Base-by-base conservation (phyloP, 1,140 invertebrate genomes). In the Orussus abietinus region DNA sequence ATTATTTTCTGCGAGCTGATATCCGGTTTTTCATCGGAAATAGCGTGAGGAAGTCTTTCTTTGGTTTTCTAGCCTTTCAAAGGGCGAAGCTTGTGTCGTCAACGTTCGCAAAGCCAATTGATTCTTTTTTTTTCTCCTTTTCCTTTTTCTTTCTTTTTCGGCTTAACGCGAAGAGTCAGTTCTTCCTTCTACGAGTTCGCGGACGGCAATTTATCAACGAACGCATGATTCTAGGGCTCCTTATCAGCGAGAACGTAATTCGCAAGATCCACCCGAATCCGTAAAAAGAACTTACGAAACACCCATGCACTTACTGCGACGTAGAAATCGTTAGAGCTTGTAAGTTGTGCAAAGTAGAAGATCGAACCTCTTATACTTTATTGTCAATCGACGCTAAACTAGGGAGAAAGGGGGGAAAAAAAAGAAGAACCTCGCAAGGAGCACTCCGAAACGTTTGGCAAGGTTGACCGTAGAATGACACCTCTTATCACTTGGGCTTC, bases 301-400 rank as follows among this genome's bases (percentile, higher is more conserved):
- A 30, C 19, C 7, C 13, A 28, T 2, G 34, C 13, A 29, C 32
- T n/a, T n/a, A 35, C 20, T 48, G 32, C 34, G 11, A 29, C 9
- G 12, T 38, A 33, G 41, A 29, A 29, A 12, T 29, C 36, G n/a
- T 21, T 22, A 41, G 40, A 35, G 38, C 42, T 36, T 40, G 36
- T 18, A 42, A 47, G 48, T 48, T 51, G 48, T 55, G 49, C 26
- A 59, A 49, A 42, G 37, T 38, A 44, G n/a, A n/a, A n/a, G n/a
- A n/a, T n/a, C 3, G 12, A 33, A 21, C 30, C 34, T 33, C 15
- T 44, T 52, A 36, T 42, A 33, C 21, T 22, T 48, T 53, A 49
- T 59, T 60, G 56, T 59, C 52, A 51, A 52, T 52, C 56, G 53
- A 59, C 55, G 52, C 38, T 51, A 53, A 21, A 48, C 50, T 53